phyloP scores from a whole-genome alignment of 2,113 vertebrate genomes.

The Aptenodytes forsteri region DNA sequence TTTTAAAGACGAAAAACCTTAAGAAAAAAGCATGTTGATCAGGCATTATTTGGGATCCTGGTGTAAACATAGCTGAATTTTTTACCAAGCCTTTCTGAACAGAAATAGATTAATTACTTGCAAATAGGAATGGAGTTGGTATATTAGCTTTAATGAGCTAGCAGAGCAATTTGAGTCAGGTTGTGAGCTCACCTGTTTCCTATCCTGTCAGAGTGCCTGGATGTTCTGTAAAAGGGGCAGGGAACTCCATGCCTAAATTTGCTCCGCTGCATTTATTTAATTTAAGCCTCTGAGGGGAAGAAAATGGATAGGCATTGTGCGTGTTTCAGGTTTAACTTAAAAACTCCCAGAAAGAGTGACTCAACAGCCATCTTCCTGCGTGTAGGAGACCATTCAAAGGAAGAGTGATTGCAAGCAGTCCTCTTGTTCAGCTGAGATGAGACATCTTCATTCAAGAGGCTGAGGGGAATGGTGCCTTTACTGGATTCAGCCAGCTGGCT shows the following conservation, averaged over 20 bases:
- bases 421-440: accelerated
- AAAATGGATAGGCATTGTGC: background rate
- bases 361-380: background rate
- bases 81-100: background rate
- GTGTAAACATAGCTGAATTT: background rate
- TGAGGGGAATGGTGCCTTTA: background rate
- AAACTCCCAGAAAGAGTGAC: background rate
- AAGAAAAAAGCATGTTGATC: background rate
- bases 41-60: background rate
- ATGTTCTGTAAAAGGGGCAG: background rate
- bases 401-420: background rate
- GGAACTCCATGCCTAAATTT: background rate
- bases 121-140: background rate
- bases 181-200: background rate
- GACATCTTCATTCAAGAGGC: background rate
- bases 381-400: background rate
- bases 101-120: background rate
- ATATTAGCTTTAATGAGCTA: background rate
- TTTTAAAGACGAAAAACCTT: background rate
- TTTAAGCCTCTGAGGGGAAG: background rate
- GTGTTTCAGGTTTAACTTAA: background rate
- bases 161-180: background rate
- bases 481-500: background rate
- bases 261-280: background rate
- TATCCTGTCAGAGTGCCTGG: background rate